Conservation (phyloP, 2,888 invertebrate genomes). For the Brassicogethes aeneus region DNA sequence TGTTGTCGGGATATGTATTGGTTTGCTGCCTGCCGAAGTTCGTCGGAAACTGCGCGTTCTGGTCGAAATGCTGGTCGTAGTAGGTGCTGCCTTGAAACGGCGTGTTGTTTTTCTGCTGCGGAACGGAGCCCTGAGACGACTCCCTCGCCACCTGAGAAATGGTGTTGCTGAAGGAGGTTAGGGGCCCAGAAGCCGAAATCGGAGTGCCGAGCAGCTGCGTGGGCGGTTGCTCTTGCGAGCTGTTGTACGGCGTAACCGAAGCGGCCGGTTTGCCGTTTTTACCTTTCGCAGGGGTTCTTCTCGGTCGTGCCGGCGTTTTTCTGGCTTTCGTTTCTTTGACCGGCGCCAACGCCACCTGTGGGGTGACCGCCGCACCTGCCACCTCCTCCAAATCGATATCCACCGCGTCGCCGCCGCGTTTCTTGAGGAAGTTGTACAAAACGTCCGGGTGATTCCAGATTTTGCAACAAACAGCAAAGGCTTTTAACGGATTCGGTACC, state of each 20-base stretch:
- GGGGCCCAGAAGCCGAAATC: conserved; percentile 6
- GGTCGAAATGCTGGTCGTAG: conserved; percentile 23
- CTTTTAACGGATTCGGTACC: conserved; percentile 91
- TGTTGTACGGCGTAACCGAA: conserved; percentile 44
- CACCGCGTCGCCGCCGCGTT: conserved; percentile 67
- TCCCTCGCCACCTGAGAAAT: conserved; percentile 6
- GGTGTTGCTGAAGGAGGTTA: conserved; percentile 17
- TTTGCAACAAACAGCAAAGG: conserved; percentile 98
- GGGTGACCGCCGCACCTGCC: conserved; percentile 44
- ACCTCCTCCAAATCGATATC: conserved; percentile 78
- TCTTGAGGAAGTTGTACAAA: conserved; percentile 77
- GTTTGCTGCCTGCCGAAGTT: conserved; percentile 6
- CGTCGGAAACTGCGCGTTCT: conserved; percentile 19
- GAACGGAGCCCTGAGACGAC: neutral
- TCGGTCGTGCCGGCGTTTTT: conserved; percentile 35
- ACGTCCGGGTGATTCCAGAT: conserved; percentile 96
- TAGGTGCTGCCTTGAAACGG: conserved; percentile 11
- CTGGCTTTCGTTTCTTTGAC: conserved; percentile 15
- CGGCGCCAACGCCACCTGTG: neutral
- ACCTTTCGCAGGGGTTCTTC: conserved; percentile 38
- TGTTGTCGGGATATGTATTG: conserved; percentile 17
- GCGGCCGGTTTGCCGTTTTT: conserved; percentile 46
- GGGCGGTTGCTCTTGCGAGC: conserved; percentile 13
- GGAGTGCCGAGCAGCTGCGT: neutral
- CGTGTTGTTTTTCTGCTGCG: neutral